A percentile compares a stretch with the other conserved stretches of the same genome.
Conservation (phyloP, 2,797 vertebrate genomes). For the Nannoperca obscura region DNA sequence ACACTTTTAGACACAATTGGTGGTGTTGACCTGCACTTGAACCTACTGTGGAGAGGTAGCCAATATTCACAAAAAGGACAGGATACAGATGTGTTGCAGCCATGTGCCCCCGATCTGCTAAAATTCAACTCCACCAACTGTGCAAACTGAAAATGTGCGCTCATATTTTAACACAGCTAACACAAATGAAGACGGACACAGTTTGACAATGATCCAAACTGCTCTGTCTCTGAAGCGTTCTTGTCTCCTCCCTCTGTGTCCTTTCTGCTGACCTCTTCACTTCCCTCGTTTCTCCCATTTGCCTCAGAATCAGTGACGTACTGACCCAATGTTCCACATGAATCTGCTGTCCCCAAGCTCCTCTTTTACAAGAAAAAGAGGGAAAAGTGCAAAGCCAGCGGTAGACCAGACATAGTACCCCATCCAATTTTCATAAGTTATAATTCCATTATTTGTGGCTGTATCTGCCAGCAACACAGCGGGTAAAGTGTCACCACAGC, state of each 20-base stretch:
- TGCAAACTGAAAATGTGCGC: not conserved
- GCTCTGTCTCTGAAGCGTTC: conserved; percentile 2
- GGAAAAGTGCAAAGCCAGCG: conserved; percentile 2
- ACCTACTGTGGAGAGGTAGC: conserved; percentile 12
- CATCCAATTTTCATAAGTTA: conserved; percentile 6
- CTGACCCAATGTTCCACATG: conserved; percentile 40
- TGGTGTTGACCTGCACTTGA: conserved; percentile 35
- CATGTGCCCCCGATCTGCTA: not conserved
- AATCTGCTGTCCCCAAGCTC: conserved; percentile 9
- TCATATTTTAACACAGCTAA: not conserved
- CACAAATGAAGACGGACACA: conserved; percentile 1
- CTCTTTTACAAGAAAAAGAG: not conserved
- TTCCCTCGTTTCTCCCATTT: not conserved
- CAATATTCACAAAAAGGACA: conserved; percentile 31
- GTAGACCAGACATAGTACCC: not conserved
- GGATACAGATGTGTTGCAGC: conserved; percentile 20
- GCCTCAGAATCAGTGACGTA: conserved; percentile 28
- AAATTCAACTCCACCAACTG: conserved; percentile 13
- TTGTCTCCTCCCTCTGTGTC: not conserved
- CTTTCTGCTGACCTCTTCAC: conserved; percentile 7
- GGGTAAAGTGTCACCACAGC: not conserved
- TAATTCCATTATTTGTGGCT: not conserved
- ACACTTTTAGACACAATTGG: conserved; percentile 2
- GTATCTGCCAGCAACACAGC: not conserved
- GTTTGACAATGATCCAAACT: conserved; percentile 17